phyloP scores from a whole-genome alignment of 2,888 invertebrate genomes.

The Nymphalis c-album region DNA sequence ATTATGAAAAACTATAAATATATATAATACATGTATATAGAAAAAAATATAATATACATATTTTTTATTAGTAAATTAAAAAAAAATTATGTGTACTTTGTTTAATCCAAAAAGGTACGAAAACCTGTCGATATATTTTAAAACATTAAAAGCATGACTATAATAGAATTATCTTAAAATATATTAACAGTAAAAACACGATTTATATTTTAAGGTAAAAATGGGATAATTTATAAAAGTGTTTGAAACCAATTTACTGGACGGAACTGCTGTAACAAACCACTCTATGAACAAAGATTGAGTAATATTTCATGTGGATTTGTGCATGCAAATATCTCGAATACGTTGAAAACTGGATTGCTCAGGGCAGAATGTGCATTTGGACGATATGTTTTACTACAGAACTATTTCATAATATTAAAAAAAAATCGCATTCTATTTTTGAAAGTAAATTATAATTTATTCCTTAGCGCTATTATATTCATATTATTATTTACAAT shows the following conservation, averaged over 20 bases:
- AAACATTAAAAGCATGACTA: not conserved
- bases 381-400: not conserved
- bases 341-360: constrained; percentile 13
- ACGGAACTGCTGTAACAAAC: constrained; percentile 16
- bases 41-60: too few relatives aligned
- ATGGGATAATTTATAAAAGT: constrained; percentile 4
- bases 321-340: constrained; percentile 20
- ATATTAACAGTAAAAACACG: not conserved
- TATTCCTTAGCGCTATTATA: too few relatives aligned
- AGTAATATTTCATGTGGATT: constrained; percentile 22
- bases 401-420: not conserved
- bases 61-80: too few relatives aligned
- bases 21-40: too few relatives aligned
- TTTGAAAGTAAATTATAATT: too few relatives aligned
- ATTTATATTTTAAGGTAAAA: not conserved
- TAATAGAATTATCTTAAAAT: not conserved
- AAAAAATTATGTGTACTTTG: too few relatives aligned
- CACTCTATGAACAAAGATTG: constrained; percentile 28
- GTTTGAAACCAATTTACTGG: constrained; percentile 10
- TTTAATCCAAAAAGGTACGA: too few relatives aligned
- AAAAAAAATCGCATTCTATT: too few relatives aligned
- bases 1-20: too few relatives aligned
- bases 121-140: too few relatives aligned
- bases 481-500: too few relatives aligned
- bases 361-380: not conserved